Conservation (phyloP, 1,140 invertebrate species). For the Drosophila tropicalis region DNA sequence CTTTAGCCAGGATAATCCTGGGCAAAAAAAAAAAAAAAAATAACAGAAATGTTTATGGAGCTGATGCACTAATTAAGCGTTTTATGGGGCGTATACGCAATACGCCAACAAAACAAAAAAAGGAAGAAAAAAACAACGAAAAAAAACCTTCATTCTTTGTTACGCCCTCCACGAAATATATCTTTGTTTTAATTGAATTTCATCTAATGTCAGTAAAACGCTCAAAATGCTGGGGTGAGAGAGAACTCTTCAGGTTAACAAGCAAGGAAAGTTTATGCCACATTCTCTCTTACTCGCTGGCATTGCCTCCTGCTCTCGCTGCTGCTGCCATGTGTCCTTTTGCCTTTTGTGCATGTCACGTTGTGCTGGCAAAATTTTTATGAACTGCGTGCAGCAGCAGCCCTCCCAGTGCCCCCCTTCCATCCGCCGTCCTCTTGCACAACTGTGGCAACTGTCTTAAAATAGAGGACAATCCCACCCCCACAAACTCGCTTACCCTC, state of each 20-base stretch:
- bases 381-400: slow-evolving; percentile 71
- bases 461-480: slow-evolving; percentile 20
- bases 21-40: background rate
- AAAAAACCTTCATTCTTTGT: background rate
- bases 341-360: slow-evolving; percentile 78
- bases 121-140: background rate
- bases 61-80: slow-evolving; percentile 65
- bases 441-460: slow-evolving; percentile 55
- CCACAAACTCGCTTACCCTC: background rate
- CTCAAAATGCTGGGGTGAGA: background rate
- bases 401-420: slow-evolving; percentile 24
- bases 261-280: slow-evolving; percentile 71
- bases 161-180: slow-evolving; percentile 58
- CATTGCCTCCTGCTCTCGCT: slow-evolving; percentile 2
- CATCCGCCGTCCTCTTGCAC: background rate
- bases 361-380: slow-evolving; percentile 79
- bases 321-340: slow-evolving; percentile 63
- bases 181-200: slow-evolving; percentile 80
- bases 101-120: slow-evolving; percentile 27
- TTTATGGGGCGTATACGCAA: slow-evolving; percentile 70
- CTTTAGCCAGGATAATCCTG: slow-evolving; percentile 6
- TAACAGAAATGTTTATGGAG: slow-evolving; percentile 27
- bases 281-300: slow-evolving; percentile 37
- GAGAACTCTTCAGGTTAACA: slow-evolving; percentile 68
- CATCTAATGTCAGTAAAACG: slow-evolving; percentile 63